phyloP scores from a whole-genome alignment of 2,888 invertebrate species.

The Ophion obscuratus region DNA sequence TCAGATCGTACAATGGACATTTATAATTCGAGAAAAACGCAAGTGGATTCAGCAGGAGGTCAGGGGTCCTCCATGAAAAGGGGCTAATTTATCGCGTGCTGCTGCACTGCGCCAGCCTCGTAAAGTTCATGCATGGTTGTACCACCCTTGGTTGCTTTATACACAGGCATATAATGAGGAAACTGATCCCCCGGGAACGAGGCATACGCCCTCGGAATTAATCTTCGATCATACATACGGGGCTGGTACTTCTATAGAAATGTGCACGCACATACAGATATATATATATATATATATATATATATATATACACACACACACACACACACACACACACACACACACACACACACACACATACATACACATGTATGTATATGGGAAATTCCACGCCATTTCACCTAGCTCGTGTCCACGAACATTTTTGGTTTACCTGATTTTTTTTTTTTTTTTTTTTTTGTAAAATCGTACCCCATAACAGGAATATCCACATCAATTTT shows the following conservation, averaged over 20 bases:
- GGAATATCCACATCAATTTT: no score
- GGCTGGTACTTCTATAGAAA: slow-evolving; percentile 49
- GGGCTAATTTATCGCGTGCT: slow-evolving; percentile 64
- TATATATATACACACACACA: neutral
- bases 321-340: no score
- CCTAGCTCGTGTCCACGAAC: no score
- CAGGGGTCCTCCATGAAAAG: slow-evolving; percentile 25
- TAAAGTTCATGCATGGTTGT: slow-evolving; percentile 47
- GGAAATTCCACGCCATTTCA: no score
- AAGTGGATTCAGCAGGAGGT: slow-evolving; percentile 57
- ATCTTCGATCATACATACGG: slow-evolving; percentile 76
- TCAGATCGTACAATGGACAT: neutral
- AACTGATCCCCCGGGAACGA: slow-evolving; percentile 65
- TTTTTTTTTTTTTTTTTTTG: no score
- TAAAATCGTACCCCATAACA: no score
- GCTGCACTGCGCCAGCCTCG: slow-evolving; percentile 41
- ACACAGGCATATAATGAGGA: slow-evolving; percentile 62
- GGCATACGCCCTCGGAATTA: slow-evolving; percentile 76
- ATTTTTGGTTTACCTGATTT: no score
- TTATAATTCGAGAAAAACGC: slow-evolving; percentile 58
- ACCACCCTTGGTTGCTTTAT: slow-evolving; percentile 32
- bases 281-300: neutral
- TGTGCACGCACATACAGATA: neutral
- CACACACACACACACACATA: no score
- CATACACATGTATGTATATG: no score